These are phyloP conservation scores for Thymelicus acteon DNA, from an alignment of 2,888 invertebrate species.

Conservation along the genomic window DNA sequence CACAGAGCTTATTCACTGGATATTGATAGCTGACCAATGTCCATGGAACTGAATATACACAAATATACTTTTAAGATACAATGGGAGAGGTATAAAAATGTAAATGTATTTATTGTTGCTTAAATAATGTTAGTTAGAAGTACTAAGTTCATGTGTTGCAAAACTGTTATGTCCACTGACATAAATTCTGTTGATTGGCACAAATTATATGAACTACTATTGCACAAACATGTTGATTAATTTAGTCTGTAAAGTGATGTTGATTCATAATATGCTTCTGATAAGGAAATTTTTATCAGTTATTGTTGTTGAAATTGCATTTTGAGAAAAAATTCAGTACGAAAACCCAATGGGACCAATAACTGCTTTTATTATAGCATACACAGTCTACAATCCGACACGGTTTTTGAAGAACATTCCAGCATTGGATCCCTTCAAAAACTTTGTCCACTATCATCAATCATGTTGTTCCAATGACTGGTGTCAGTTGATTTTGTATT, in stretches of 20 bases:
- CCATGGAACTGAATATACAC: conserved; percentile 42
- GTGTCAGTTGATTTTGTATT: conserved; percentile 52
- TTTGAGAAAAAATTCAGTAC: not conserved
- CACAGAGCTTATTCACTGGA: conserved; percentile 53
- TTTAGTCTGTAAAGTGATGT: conserved; percentile 40
- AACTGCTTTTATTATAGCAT: conserved; percentile 44
- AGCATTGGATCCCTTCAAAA: not conserved
- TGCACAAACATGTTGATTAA: conserved; percentile 36
- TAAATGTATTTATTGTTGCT: conserved; percentile 42
- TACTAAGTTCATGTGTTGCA: conserved; percentile 40
- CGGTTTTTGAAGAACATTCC: not conserved
- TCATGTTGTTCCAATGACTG: conserved; percentile 44
- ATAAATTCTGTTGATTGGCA: conserved; percentile 44
- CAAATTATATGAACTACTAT: conserved; percentile 44
- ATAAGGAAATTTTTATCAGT: conserved; percentile 26
- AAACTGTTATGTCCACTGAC: conserved; percentile 9
- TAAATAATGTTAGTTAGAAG: conserved; percentile 31
- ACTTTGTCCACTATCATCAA: conserved; percentile 35
- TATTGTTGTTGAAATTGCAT: conserved; percentile 38
- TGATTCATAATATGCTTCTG: conserved; percentile 32
- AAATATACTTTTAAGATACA: conserved; percentile 38
- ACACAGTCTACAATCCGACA: conserved; percentile 41
- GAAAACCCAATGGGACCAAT: conserved; percentile 45
- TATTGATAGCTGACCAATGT: conserved; percentile 31
- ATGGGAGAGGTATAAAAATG: conserved; percentile 38